Percentiles rank a stretch among this genome's conserved stretches.
These are phyloP conservation scores for Cosmia trapezina DNA, from an alignment of 2,888 invertebrate genomes.

Conservation along the genomic window DNA sequence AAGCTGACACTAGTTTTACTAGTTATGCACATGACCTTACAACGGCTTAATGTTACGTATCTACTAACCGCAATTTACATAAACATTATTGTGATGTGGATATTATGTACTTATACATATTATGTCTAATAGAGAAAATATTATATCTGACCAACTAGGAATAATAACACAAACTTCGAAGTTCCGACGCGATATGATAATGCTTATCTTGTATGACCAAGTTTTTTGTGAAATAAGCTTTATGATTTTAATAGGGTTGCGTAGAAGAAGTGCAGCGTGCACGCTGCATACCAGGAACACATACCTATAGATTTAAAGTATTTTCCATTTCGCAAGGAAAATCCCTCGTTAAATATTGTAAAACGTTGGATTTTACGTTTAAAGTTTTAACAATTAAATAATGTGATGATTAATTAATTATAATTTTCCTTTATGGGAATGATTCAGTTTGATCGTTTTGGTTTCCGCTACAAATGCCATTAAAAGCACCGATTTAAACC, in stretches of 20 bases:
- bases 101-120: conserved; percentile 16
- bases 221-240: conserved; percentile 72
- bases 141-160: conserved; percentile 30
- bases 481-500: conserved; percentile 23
- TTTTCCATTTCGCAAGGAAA: not conserved
- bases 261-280: not conserved
- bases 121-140: conserved; percentile 38
- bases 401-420: not conserved
- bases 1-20: conserved; percentile 56
- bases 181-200: conserved; percentile 76
- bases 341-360: not conserved
- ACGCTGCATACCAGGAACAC: not conserved
- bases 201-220: conserved; percentile 80
- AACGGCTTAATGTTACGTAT: conserved; percentile 54
- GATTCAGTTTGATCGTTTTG: conserved; percentile 19
- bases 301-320: not conserved
- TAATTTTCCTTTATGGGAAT: not conserved
- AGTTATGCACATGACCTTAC: conserved; percentile 58
- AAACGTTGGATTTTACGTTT: not conserved
- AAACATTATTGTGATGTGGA: conserved; percentile 19
- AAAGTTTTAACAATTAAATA: not conserved
- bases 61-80: conserved; percentile 42
- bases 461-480: conserved; percentile 29
- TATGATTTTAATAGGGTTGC: conserved; percentile 61
- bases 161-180: conserved; percentile 68